Evolutionary conservation across 23 tunicate species (phyloP).

Genomic region (Clavelina lepadiformis): DNA sequence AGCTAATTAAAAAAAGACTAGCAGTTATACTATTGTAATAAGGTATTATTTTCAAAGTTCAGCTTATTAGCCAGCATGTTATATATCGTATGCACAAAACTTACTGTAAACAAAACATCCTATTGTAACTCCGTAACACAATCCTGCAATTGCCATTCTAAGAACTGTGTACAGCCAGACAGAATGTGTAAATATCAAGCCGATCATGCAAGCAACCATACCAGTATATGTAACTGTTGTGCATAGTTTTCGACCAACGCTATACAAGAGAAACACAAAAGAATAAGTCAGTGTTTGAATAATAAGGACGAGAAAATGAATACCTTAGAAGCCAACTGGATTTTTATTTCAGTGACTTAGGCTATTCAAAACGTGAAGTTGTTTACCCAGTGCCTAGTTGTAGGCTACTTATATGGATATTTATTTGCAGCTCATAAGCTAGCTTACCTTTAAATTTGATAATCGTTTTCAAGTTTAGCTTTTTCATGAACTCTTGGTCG

Average conservation of each 20-base stretch:
- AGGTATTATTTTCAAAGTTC: neutral
- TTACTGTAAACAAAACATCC: conserved; percentile 25
- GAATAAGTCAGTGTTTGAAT: no score
- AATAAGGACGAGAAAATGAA: no score
- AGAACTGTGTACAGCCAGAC: conserved; percentile 2
- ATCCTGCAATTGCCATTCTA: neutral
- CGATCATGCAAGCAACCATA: conserved; percentile 7
- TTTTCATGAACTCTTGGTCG: no score
- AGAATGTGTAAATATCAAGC: conserved; percentile 5
- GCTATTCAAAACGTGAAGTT: no score
- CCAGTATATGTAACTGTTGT: neutral
- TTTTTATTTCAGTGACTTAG: no score
- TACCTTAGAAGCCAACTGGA: no score
- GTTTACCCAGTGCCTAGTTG: conserved; percentile 20
- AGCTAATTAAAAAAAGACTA: conserved; percentile 12
- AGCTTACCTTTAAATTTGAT: no score
- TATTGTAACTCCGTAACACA: neutral
- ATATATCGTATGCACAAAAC: neutral
- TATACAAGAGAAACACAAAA: conserved; percentile 16
- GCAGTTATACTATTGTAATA: neutral
- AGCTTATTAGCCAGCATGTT: neutral
- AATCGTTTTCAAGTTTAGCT: no score
- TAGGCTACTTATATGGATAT: no score
- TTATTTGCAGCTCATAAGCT: no score
- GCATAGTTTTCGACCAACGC: conserved; percentile 19